A percentile compares a stretch with the other conserved stretches of the same genome.
phyloP scores from a whole-genome alignment of 2,888 invertebrate genomes.

The Lepidochrysops patricia region DNA sequence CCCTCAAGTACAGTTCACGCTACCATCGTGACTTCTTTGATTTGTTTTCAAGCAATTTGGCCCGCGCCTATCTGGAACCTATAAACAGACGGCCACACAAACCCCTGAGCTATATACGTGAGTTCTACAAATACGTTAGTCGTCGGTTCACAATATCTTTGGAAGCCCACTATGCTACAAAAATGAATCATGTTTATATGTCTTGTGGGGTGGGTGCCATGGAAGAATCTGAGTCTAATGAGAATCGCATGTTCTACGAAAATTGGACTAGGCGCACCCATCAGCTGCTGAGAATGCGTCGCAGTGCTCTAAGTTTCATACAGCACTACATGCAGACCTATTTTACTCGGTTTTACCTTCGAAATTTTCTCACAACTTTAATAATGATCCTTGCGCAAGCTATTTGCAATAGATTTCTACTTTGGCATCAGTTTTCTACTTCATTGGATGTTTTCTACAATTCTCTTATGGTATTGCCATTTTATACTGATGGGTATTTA shows the following conservation, averaged over 20 bases:
- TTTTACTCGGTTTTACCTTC: not conserved
- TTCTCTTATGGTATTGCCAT: not conserved
- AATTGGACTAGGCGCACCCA: not conserved
- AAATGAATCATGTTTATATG: not conserved
- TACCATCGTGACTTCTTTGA: not conserved
- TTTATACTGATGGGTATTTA: not conserved
- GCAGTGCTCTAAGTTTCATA: not conserved
- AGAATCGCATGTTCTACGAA: not conserved
- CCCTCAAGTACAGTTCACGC: not conserved
- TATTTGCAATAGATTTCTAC: not conserved
- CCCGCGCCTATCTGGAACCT: not conserved
- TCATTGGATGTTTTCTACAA: not conserved
- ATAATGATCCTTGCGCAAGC: not conserved
- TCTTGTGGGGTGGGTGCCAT: not conserved
- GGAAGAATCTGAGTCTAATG: not conserved
- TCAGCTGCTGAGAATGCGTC: not conserved
- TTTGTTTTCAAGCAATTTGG: not conserved
- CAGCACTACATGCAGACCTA: not conserved
- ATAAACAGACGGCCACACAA: not conserved
- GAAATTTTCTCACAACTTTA: not conserved
- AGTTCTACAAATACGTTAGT: not conserved
- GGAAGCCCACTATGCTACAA: not conserved
- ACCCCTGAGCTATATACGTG: not conserved
- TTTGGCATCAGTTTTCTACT: not conserved
- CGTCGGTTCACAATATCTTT: not conserved